Base-by-base conservation (phyloP, 2,888 invertebrate genomes). In the Cancer borealis region DNA sequence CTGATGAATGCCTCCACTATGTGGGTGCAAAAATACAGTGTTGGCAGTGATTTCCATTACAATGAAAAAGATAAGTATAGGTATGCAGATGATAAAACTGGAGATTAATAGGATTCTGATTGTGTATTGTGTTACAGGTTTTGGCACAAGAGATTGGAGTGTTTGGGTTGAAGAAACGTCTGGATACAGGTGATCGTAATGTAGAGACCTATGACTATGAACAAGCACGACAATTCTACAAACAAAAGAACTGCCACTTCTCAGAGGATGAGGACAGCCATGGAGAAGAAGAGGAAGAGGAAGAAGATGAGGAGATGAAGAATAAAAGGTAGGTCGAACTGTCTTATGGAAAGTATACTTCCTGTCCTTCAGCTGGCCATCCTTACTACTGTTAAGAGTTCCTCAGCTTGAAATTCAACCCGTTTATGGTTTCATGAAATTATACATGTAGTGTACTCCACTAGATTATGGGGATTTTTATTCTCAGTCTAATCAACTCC, bases 181-280 rank as follows among this genome's bases (percentile, higher is more conserved):
- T 89, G 87, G 95, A 93, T 47, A 89, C 66, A 88, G 92, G 90
- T 30, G 93, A 95, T n/a, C 92, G 95, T 3, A 95, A 91, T 30
- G 93, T 95, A 3, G 95, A 95, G 88, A 94, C 90, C 46, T 95
- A 95, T 45, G 95, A 95, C 84, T 95, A 94, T 92, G 92, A 79
- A 73, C 94, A 93, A 73, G 95, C 95, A 3, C 91, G 66, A 12
- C 60, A 92, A 49, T 30, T 94, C 47, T 26, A 47, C 0, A 87
- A 90, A 4, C 30, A 66, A 21, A 3, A 87, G 45, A 26, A 73
- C n/a, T 47, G 66, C 30, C 60, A 73, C n/a, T 46, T 30, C 14
- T 92, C 91, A 8, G 66, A 47, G 5, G 79, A 92, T 17, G 92
- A 60, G 17, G 88, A 92, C 39, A 47, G 79, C 12, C 26, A n/a